Conservation (phyloP, 2,888 invertebrate species). For the Escarpia spicata region DNA sequence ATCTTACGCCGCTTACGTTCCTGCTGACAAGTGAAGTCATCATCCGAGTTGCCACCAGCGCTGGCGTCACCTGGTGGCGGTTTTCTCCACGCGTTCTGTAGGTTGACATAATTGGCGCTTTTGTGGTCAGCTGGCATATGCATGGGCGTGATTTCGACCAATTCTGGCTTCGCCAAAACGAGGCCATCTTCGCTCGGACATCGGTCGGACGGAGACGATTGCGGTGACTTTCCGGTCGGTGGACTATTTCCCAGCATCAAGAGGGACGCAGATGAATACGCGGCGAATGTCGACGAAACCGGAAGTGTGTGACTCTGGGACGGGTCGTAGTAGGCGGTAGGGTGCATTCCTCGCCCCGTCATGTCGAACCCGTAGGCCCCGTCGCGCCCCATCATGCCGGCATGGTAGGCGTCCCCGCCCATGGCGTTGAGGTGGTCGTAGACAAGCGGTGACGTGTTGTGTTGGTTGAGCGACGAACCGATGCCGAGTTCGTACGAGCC, state of each 20-base stretch:
- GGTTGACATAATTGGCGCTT: neutral
- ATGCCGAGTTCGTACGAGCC: conserved; percentile 5
- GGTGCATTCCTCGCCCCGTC: neutral
- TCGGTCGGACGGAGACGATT: neutral
- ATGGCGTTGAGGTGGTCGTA: neutral
- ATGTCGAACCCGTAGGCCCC: neutral
- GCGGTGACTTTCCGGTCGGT: neutral
- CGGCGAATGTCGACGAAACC: neutral
- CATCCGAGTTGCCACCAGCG: neutral
- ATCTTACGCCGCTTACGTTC: conserved; percentile 12
- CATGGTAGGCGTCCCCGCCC: neutral
- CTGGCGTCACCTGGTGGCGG: neutral
- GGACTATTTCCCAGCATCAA: neutral
- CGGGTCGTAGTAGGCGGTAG: neutral
- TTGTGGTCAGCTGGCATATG: neutral
- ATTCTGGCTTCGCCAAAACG: neutral
- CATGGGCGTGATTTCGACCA: neutral
- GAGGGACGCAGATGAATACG: neutral
- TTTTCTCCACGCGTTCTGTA: neutral
- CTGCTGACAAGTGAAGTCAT: conserved; percentile 9
- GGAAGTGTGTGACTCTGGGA: neutral
- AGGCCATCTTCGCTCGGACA: neutral
- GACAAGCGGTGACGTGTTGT: neutral
- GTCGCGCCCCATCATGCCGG: neutral
- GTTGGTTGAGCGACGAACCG: neutral